Percentiles rank a stretch among this genome's conserved stretches.
Evolutionary conservation across 2,888 invertebrate genomes (phyloP).

Genomic region (Ernsta delagoae): DNA sequence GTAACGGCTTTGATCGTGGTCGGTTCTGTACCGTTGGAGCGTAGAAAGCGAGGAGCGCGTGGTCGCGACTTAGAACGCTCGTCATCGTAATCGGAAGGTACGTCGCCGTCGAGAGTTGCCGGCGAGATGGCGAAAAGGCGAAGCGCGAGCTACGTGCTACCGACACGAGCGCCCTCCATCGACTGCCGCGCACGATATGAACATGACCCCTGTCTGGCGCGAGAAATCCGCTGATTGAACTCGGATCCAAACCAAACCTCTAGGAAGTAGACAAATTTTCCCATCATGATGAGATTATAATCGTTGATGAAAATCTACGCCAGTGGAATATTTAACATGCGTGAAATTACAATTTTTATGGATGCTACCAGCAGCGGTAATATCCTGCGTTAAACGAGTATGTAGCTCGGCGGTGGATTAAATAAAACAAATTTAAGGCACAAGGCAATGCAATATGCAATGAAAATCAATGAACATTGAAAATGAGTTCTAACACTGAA

Average conservation of each 20-base stretch:
- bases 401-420: too few species aligned
- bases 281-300: slow-evolving; percentile 48
- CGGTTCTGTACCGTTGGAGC: slow-evolving; percentile 65
- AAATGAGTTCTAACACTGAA: too few species aligned
- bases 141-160: slow-evolving; percentile 61
- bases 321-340: slow-evolving; percentile 49
- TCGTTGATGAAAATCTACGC: slow-evolving; percentile 46
- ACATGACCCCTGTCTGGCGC: slow-evolving; percentile 23
- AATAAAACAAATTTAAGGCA: too few species aligned
- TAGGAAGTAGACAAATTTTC: slow-evolving; percentile 51
- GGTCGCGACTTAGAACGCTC: slow-evolving; percentile 53
- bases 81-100: slow-evolving; percentile 57
- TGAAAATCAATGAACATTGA: too few species aligned
- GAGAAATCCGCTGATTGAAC: slow-evolving; percentile 37
- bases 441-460: too few species aligned
- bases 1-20: slow-evolving; percentile 64
- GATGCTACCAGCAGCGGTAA: slow-evolving; percentile 2
- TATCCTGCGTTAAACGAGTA: neutral
- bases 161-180: slow-evolving; percentile 71
- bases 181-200: slow-evolving; percentile 55
- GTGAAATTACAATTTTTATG: slow-evolving; percentile 48
- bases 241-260: slow-evolving; percentile 47
- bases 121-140: slow-evolving; percentile 44
- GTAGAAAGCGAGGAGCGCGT: slow-evolving; percentile 69
- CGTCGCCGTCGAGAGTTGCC: slow-evolving; percentile 42